phyloP scores from a whole-genome alignment of 2,888 invertebrate genomes.

The Amaurobius ferox region DNA sequence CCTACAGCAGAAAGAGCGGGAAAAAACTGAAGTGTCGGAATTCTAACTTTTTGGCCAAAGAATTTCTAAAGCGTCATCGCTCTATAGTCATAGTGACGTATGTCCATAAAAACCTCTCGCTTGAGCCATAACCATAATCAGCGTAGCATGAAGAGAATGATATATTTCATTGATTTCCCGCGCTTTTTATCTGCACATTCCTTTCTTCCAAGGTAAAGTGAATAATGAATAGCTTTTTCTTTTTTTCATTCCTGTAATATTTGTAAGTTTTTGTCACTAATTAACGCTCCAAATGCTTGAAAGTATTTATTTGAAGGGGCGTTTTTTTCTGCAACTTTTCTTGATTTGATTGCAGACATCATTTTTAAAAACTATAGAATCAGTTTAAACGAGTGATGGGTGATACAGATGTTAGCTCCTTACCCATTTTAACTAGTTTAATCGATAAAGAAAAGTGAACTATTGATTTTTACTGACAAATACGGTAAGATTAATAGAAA shows the following conservation, averaged over 20 bases:
- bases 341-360: too few species aligned
- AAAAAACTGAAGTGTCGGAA: constrained; percentile 45
- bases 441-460: too few species aligned
- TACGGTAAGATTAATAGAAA: too few species aligned
- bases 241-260: too few species aligned
- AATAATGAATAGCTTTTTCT: not conserved
- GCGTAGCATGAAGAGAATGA: constrained; percentile 34
- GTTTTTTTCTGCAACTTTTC: not conserved
- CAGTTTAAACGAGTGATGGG: too few species aligned
- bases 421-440: too few species aligned
- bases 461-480: too few species aligned
- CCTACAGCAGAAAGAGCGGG: not conserved
- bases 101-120: constrained; percentile 30
- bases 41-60: constrained; percentile 56
- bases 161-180: constrained; percentile 1
- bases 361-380: too few species aligned
- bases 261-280: not conserved
- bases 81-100: constrained; percentile 44
- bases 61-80: constrained; percentile 48
- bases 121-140: constrained; percentile 56
- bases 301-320: not conserved
- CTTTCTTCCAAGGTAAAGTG: not conserved
- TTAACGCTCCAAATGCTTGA: not conserved
- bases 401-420: too few species aligned
- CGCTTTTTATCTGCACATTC: not conserved